Percentiles rank a stretch among this genome's conserved stretches.
Evolutionary conservation across 2,113 vertebrate genomes (phyloP).

Genomic region (Nothobranchius furzeri): DNA sequence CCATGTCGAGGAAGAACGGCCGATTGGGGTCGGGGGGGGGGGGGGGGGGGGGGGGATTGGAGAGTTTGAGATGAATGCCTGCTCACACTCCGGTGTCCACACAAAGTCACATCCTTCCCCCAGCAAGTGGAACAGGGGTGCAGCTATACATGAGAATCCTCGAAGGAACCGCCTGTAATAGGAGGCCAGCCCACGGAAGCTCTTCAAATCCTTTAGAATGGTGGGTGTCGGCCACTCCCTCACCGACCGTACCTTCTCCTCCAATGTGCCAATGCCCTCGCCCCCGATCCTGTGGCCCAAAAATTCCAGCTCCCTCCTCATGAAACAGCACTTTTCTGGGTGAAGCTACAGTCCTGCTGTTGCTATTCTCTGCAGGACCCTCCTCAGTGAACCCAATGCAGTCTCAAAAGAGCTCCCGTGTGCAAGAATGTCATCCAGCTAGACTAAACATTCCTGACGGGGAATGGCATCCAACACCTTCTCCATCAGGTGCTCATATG

Average conservation of each 20-base stretch:
- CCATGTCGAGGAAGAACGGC: neutral
- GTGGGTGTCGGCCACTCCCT: neutral
- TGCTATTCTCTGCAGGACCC: neutral
- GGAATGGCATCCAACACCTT: neutral
- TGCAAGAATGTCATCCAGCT: neutral
- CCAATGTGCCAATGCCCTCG: neutral
- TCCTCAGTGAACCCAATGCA: neutral
- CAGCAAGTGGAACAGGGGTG: neutral
- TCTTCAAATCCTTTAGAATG: neutral
- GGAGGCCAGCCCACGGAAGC: neutral
- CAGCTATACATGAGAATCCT: conserved; percentile 9
- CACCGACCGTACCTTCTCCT: neutral
- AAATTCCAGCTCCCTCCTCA: conserved; percentile 5
- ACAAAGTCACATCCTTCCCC: neutral
- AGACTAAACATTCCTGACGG: conserved; percentile 1
- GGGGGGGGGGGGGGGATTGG: neutral
- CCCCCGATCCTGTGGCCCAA: conserved; percentile 1
- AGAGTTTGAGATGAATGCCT: neutral
- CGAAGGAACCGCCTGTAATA: conserved; percentile 8
- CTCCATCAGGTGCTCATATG: conserved; percentile 6
- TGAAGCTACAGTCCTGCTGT: neutral
- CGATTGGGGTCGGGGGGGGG: neutral
- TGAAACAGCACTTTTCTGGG: neutral
- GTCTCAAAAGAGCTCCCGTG: neutral
- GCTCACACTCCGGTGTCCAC: neutral